Evolutionary conservation across 2,797 vertebrate species (phyloP).

Genomic region (Cossypha heuglini): DNA sequence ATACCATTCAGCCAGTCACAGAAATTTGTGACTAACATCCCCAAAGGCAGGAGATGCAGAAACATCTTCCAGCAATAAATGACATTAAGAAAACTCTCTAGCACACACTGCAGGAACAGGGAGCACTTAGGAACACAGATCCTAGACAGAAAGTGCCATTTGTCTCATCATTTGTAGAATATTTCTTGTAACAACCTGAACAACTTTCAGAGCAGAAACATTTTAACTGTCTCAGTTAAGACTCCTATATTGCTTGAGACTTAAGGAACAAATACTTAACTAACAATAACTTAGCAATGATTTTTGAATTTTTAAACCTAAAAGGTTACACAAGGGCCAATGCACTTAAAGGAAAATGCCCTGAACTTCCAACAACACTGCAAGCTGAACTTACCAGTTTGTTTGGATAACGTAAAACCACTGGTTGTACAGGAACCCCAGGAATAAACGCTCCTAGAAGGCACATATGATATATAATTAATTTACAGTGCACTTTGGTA

Average conservation of each 20-base stretch:
- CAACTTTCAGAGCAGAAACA: background rate
- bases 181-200: background rate
- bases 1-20: background rate
- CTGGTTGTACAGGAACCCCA: slow-evolving; percentile 93
- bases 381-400: slow-evolving; percentile 83
- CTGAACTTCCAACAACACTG: background rate
- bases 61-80: background rate
- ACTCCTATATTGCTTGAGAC: background rate
- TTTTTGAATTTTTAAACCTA: background rate
- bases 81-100: background rate
- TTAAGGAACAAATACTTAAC: background rate
- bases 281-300: background rate
- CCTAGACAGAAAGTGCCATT: background rate
- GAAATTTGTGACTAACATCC: background rate
- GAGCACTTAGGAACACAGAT: background rate
- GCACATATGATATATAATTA: background rate
- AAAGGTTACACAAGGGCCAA: background rate
- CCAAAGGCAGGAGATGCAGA: background rate
- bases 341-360: background rate
- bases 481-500: background rate
- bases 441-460: slow-evolving; percentile 93
- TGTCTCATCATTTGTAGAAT: background rate
- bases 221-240: background rate
- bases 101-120: background rate
- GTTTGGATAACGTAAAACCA: slow-evolving; percentile 93